Evolutionary conservation across 1,140 invertebrate genomes (phyloP).

Genomic region (Platorchestia sp.): DNA sequence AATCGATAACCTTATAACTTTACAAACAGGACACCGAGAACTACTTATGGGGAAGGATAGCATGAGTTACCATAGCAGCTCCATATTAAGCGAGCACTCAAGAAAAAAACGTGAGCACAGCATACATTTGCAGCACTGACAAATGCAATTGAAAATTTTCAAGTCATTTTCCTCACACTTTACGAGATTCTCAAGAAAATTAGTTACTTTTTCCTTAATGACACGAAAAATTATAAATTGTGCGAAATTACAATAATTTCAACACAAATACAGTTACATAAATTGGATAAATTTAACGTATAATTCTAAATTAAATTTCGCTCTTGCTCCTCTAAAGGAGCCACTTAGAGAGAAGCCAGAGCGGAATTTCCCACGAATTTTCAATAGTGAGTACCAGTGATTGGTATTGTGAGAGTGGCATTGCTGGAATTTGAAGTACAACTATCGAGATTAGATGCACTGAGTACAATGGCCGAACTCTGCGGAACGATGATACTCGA

Average conservation of each 20-base stretch:
- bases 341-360: not conserved
- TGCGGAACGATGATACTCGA: slow-evolving; percentile 29
- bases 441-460: not conserved
- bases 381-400: slow-evolving; percentile 28
- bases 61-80: not conserved
- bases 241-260: not conserved
- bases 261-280: not conserved
- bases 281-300: not conserved
- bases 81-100: not conserved
- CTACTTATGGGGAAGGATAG: not conserved
- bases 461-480: slow-evolving; percentile 41
- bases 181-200: not conserved
- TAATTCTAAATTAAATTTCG: too few relatives aligned
- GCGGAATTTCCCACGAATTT: not conserved
- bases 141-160: not conserved
- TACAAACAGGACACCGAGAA: slow-evolving; percentile 23
- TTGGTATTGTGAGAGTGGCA: slow-evolving; percentile 14
- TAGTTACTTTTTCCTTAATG: not conserved
- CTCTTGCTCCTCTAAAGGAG: too few relatives aligned
- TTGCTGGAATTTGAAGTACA: not conserved
- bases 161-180: not conserved
- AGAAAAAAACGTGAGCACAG: not conserved
- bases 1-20: slow-evolving; percentile 20
- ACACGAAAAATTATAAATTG: not conserved
- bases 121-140: not conserved